These are phyloP conservation scores for Drosophila leonis DNA, from an alignment of 2,888 invertebrate genomes.

Conservation along the genomic window DNA sequence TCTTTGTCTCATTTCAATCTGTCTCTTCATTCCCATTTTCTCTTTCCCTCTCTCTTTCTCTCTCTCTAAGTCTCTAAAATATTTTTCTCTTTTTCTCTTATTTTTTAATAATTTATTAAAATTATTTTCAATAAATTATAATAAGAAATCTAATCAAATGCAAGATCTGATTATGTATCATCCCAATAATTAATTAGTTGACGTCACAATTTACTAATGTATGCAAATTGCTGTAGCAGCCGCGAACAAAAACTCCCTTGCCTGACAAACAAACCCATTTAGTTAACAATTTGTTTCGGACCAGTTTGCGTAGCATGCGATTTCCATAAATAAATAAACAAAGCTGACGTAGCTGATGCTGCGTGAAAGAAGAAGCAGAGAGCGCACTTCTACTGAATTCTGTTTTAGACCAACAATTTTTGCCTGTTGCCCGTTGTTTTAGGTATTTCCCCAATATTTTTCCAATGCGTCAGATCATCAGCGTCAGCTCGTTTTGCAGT, in stretches of 20 bases:
- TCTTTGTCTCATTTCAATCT: no score
- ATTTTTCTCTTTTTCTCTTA: not conserved
- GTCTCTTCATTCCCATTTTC: not conserved
- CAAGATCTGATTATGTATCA: not conserved
- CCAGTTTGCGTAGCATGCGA: not conserved
- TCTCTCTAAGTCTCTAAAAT: no score
- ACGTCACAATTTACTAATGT: not conserved
- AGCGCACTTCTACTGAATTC: not conserved
- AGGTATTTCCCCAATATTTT: slow-evolving; percentile 58
- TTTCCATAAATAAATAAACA: slow-evolving; percentile 1
- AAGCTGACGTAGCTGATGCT: slow-evolving; percentile 3
- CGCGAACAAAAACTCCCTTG: not conserved
- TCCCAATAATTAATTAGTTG: not conserved
- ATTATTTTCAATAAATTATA: no score
- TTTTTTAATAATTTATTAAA: not conserved
- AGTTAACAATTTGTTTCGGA: slow-evolving; percentile 1
- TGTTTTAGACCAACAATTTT: not conserved
- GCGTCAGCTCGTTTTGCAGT: slow-evolving; percentile 14
- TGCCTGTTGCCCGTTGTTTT: not conserved
- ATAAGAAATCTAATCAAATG: no score
- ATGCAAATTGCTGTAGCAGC: slow-evolving; percentile 20
- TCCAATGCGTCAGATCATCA: slow-evolving; percentile 49
- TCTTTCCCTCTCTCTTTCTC: not conserved
- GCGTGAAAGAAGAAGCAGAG: not conserved
- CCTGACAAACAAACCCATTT: not conserved